Evolutionary conservation across 1,140 invertebrate species (phyloP), one percentile per base, ranked within the genome.

Genomic region (Drosophila kepulauana): DNA sequence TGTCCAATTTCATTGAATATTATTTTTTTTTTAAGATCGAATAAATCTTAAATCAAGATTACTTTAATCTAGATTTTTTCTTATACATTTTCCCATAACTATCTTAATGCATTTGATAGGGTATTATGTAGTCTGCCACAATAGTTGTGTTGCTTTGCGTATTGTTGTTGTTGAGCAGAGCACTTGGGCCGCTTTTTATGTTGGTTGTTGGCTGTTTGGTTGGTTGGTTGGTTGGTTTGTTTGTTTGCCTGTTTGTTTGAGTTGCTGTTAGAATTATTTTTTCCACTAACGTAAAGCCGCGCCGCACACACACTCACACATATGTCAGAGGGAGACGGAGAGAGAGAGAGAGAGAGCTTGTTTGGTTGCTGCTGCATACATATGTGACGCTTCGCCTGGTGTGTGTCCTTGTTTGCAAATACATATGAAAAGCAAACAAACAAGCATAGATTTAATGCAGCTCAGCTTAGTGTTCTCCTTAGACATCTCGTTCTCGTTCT

Each of bases 251-350:
- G 84, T 82, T 79, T 87, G 84, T 87, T 87, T 87, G 84, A 87
- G 84, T 88, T 87, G 84, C 84, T 87, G 84, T 87, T 87, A 87
- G 84, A 87, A 87, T 87, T 88, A 87, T 87, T 87, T 87, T 87
- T 87, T 88, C 70, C 73, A 81, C 84, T 87, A 87, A 88, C 77
- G 80, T 70, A 87, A 88, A 87, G 84, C 82, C 82, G 84, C 84
- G 84, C 74, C 67, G 73, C 66, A 78, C 84, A 81, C 68, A 70
- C 81, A 72, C 70, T 73, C 45, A 49, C 57, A 52, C 54, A 54
- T 20, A 66, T 43, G 49, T 52, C 25, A 65, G 28, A 71, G 10
- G 49, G 5, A 35, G 8, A 49, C 11, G 61, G 33, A 43, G n/a
- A 56, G 20, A 67, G 11, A 54, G 20, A 41, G 8, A 59, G 20